Evolutionary conservation across 2,113 vertebrate species (phyloP).

Genomic region (Dromaius novaehollandiae): DNA sequence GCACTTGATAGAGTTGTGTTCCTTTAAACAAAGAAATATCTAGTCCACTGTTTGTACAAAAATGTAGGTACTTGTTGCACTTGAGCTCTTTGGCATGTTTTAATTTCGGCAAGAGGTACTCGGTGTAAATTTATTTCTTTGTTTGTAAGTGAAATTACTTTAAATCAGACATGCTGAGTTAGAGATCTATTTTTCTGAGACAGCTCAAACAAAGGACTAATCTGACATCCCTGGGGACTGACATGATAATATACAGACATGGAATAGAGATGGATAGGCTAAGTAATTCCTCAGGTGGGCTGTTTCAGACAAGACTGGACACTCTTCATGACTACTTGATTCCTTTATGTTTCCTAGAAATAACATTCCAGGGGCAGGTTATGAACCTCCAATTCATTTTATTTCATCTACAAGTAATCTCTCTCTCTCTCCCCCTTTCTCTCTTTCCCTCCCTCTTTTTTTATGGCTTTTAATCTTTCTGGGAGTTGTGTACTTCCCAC

Average conservation of each 20-base stretch:
- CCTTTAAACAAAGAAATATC: neutral
- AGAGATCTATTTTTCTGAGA: neutral
- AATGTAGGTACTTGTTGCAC: rapidly evolving
- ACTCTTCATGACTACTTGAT: neutral
- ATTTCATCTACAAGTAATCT: neutral
- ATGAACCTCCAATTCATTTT: neutral
- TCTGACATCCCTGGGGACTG: neutral
- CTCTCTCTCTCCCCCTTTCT: neutral
- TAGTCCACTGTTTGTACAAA: neutral
- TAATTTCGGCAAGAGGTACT: neutral
- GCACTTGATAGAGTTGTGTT: neutral
- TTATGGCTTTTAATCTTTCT: neutral
- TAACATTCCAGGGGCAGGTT: neutral
- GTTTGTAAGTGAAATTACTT: neutral
- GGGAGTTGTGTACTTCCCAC: neutral
- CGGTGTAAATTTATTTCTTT: neutral
- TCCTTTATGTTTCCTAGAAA: neutral
- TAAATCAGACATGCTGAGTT: neutral
- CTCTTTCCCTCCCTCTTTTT: neutral
- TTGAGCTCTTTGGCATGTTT: neutral
- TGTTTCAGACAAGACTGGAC: neutral
- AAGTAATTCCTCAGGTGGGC: neutral
- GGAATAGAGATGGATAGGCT: neutral
- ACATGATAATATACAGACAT: neutral
- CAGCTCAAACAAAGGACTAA: neutral